Evolutionary conservation across 2,797 vertebrate genomes (phyloP).

Genomic region (Trachops cirrhosus): DNA sequence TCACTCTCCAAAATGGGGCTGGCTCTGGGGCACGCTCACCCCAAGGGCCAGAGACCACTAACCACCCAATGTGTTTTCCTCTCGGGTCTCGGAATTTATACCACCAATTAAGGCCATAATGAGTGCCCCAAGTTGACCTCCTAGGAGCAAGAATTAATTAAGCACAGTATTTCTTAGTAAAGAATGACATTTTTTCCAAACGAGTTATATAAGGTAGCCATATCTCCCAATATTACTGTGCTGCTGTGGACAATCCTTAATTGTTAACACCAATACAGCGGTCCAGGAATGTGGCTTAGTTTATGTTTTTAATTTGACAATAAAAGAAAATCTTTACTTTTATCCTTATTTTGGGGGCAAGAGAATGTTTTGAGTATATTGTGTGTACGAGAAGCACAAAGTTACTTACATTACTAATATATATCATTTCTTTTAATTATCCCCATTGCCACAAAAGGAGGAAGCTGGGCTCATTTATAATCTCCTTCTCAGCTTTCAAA

Average conservation of each 20-base stretch:
- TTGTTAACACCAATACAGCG: constrained; percentile 19
- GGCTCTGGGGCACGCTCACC: constrained; percentile 52
- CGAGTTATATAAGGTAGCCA: constrained; percentile 70
- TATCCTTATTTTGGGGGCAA: background rate
- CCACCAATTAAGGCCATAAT: constrained; percentile 86
- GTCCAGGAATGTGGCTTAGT: background rate
- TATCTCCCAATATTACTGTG: constrained; percentile 66
- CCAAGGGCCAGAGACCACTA: constrained; percentile 75
- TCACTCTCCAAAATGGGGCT: constrained; percentile 56
- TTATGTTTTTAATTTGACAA: constrained; percentile 65
- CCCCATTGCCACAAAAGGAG: background rate
- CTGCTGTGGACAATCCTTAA: constrained; percentile 52
- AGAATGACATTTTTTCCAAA: constrained; percentile 83
- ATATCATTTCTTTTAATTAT: background rate
- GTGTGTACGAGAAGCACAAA: background rate
- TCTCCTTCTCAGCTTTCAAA: background rate
- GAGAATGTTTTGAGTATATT: background rate
- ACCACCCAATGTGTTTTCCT: constrained; percentile 72
- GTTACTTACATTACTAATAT: constrained; percentile 12
- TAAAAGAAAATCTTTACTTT: constrained; percentile 51
- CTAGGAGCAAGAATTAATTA: constrained; percentile 87
- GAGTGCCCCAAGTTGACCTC: constrained; percentile 86
- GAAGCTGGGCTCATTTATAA: background rate
- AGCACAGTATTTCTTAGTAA: constrained; percentile 85
- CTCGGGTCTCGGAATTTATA: constrained; percentile 84